Conservation (phyloP, 2,888 invertebrate species). For the Ochropleura leucogaster region DNA sequence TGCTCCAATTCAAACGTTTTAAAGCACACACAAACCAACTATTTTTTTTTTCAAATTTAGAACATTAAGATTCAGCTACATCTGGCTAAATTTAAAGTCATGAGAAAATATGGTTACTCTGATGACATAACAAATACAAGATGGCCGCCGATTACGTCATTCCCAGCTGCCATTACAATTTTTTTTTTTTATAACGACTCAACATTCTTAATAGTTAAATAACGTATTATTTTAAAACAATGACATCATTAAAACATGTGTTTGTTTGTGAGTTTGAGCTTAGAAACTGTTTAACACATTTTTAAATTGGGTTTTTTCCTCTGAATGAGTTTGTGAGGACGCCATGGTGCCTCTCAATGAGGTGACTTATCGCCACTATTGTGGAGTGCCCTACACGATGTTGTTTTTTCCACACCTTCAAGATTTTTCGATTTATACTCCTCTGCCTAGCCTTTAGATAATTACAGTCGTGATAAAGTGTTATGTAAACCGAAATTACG, state of each 20-base stretch:
- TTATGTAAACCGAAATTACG: slow-evolving; percentile 15
- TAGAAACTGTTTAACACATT: slow-evolving; percentile 9
- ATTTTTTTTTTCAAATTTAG: too few species aligned
- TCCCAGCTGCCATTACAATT: slow-evolving; percentile 51
- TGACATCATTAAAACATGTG: slow-evolving; percentile 41
- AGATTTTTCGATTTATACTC: too few species aligned
- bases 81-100: slow-evolving; percentile 10
- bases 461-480: not conserved
- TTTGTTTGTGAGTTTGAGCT: not conserved
- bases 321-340: not conserved
- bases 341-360: too few species aligned
- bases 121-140: slow-evolving; percentile 40
- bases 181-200: slow-evolving; percentile 38
- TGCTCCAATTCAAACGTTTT: too few species aligned
- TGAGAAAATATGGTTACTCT: not conserved
- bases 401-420: too few species aligned
- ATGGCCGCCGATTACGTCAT: slow-evolving; percentile 61
- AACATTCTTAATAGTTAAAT: slow-evolving; percentile 29
- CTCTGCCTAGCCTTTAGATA: not conserved
- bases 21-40: too few species aligned
- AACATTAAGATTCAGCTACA: not conserved
- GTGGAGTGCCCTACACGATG: too few species aligned
- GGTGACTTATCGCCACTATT: too few species aligned
- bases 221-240: slow-evolving; percentile 20
- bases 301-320: not conserved